Conservation (phyloP, 2,888 invertebrate genomes). For the Polyploca ridens region DNA sequence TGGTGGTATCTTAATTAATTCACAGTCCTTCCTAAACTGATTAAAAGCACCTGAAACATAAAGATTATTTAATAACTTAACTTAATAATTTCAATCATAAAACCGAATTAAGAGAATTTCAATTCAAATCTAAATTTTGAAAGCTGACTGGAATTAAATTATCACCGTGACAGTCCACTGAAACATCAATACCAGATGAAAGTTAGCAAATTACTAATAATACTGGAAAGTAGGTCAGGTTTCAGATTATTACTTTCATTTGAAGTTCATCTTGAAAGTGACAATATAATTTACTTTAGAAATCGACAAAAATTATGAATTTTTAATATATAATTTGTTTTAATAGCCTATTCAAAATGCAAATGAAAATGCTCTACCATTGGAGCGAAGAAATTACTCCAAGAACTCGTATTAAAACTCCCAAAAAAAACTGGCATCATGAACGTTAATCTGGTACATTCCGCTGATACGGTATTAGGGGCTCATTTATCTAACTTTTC, state of each 20-base stretch:
- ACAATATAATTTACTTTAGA: too few relatives aligned
- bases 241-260: too few relatives aligned
- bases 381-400: not conserved
- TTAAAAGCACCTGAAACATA: not conserved
- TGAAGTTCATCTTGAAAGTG: too few relatives aligned
- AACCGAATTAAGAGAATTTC: not conserved
- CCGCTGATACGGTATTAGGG: conserved; percentile 14
- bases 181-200: not conserved
- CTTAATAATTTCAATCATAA: not conserved
- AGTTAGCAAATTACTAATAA: not conserved
- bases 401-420: not conserved
- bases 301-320: too few relatives aligned
- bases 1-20: not conserved
- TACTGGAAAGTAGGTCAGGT: not conserved
- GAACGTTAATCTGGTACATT: conserved; percentile 10
- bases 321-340: too few relatives aligned
- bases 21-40: not conserved
- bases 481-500: conserved; percentile 14
- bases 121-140: not conserved
- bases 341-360: not conserved
- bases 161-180: not conserved
- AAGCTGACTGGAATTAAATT: not conserved
- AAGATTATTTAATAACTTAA: too few relatives aligned
- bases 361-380: not conserved
- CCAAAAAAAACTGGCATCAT: not conserved